These are phyloP conservation scores for Physocephala rufipes DNA, from an alignment of 2,888 invertebrate genomes.

Conservation along the genomic window DNA sequence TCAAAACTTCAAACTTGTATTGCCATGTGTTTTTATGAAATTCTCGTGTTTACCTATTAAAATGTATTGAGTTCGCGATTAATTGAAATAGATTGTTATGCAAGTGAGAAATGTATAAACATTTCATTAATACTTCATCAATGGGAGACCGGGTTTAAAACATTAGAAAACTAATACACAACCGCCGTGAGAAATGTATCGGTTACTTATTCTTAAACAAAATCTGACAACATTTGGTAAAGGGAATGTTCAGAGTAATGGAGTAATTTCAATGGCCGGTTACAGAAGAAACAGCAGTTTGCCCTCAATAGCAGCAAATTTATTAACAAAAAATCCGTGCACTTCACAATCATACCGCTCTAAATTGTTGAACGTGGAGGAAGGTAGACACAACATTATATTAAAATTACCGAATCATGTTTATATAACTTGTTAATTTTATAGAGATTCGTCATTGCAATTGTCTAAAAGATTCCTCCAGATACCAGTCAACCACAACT, in stretches of 20 bases:
- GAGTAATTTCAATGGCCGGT: slow-evolving; percentile 13
- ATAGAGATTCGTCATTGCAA: background rate
- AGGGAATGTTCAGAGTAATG: slow-evolving; percentile 42
- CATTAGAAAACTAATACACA: slow-evolving; percentile 1
- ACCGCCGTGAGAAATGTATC: slow-evolving; percentile 55
- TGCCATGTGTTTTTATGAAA: slow-evolving; percentile 40
- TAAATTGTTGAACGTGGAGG: background rate
- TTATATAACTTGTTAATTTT: background rate
- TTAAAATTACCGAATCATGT: background rate
- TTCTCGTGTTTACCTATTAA: slow-evolving; percentile 35
- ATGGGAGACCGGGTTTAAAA: background rate
- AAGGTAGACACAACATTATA: background rate
- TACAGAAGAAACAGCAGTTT: background rate
- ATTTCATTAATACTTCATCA: background rate
- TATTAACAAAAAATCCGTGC: background rate
- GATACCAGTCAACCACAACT: slow-evolving; percentile 49
- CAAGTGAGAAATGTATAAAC: slow-evolving; percentile 51
- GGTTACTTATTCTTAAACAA: slow-evolving; percentile 56
- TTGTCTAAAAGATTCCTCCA: background rate
- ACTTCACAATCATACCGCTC: background rate
- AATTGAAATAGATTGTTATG: slow-evolving; percentile 43
- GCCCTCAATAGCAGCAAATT: background rate
- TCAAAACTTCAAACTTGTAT: slow-evolving; percentile 24
- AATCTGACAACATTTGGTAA: slow-evolving; percentile 49
- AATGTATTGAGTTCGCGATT: background rate